Conservation (phyloP, 2,113 vertebrate genomes). For the Corapipo altera region DNA sequence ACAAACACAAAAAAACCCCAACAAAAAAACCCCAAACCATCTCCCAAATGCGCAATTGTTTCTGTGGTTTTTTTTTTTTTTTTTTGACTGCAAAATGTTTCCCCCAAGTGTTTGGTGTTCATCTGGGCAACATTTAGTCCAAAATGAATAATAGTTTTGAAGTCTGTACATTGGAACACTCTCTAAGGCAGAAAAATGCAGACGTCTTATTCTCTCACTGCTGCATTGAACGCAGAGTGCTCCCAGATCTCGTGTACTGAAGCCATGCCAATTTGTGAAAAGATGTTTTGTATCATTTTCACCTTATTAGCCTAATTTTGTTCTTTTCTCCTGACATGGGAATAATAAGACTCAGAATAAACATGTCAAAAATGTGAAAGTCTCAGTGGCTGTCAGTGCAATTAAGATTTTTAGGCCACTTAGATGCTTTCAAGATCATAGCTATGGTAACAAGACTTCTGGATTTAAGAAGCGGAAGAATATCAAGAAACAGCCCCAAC, state of each 20-base stretch:
- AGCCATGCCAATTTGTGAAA: not conserved
- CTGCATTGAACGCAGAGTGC: not conserved
- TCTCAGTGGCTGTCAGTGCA: not conserved
- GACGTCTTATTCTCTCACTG: not conserved
- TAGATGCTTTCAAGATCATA: not conserved
- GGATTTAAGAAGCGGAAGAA: not conserved
- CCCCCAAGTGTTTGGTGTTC: accelerated
- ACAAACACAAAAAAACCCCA: not conserved
- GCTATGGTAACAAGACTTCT: not conserved
- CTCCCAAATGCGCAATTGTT: not conserved
- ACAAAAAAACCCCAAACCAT: not conserved
- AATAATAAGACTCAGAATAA: not conserved
- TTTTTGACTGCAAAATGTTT: not conserved
- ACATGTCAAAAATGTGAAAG: not conserved
- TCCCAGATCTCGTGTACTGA: not conserved
- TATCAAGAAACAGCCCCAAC: not conserved
- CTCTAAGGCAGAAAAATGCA: not conserved
- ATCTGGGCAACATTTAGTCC: not conserved
- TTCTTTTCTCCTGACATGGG: not conserved
- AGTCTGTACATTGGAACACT: accelerated
- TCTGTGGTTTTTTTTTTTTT: not conserved
- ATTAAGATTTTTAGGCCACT: not conserved
- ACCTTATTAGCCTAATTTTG: not conserved
- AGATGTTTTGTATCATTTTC: not conserved
- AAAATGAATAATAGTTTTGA: accelerated